phyloP scores from a whole-genome alignment of 2,113 vertebrate genomes.

The Fukomys damarensis region DNA sequence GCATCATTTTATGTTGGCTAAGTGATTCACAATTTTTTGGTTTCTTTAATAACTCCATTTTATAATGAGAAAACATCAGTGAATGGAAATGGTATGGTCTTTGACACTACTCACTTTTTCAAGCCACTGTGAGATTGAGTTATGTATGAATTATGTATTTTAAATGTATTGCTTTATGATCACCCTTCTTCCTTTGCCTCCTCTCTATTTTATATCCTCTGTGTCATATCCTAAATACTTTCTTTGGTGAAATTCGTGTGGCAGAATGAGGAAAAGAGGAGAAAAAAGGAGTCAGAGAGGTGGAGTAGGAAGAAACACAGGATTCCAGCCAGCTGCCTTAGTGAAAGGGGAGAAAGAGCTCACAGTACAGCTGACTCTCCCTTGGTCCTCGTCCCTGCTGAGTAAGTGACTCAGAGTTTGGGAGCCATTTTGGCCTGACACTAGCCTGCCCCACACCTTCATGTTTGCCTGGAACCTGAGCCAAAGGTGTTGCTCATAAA shows the following conservation, averaged over 20 bases:
- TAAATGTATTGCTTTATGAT: neutral
- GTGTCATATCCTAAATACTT: neutral
- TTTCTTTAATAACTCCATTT: neutral
- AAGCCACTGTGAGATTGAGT: neutral
- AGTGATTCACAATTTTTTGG: constrained; percentile 10
- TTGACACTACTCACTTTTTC: neutral
- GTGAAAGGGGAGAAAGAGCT: neutral
- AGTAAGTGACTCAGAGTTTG: neutral
- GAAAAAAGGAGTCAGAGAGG: neutral
- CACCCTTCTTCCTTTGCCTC: neutral
- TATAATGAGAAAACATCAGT: constrained; percentile 25
- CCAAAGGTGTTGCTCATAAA: neutral
- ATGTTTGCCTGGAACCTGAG: neutral
- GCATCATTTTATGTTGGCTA: constrained; percentile 20
- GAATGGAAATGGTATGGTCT: neutral
- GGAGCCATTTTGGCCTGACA: neutral
- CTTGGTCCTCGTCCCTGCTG: neutral
- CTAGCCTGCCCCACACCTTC: neutral
- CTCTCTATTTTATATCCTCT: neutral
- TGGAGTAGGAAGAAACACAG: neutral
- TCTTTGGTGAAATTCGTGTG: neutral
- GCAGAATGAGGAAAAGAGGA: neutral
- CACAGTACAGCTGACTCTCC: neutral
- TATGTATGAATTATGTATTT: neutral
- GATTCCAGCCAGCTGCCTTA: neutral